phyloP scores from a whole-genome alignment of 2,797 vertebrate genomes.

The Xenops minutus region DNA sequence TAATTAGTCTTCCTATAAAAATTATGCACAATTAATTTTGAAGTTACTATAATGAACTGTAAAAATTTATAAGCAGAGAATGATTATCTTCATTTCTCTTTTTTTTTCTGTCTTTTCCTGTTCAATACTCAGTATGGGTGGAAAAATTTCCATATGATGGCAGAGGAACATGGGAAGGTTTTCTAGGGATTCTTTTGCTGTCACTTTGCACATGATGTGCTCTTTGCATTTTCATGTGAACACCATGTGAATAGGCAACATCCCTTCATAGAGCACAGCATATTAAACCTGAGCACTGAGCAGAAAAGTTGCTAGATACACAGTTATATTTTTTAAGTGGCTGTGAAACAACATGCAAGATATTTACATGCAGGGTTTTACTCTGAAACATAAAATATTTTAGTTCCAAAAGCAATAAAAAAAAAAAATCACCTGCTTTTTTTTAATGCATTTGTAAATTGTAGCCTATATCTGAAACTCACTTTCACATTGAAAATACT shows the following conservation, averaged over 20 bases:
- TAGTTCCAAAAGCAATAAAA: background rate
- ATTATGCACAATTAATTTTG: background rate
- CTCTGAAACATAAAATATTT: background rate
- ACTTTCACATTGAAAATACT: background rate
- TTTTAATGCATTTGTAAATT: background rate
- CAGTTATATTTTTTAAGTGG: background rate
- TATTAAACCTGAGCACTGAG: background rate
- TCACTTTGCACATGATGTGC: background rate
- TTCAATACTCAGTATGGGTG: background rate
- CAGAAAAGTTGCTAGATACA: background rate
- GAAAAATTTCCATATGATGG: background rate
- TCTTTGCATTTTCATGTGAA: background rate
- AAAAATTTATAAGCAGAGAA: background rate
- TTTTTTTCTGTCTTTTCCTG: background rate
- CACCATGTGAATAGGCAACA: background rate
- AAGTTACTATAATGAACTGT: background rate
- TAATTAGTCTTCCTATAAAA: constrained; percentile 63
- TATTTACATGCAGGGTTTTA: background rate
- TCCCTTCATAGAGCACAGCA: background rate
- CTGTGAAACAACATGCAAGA: background rate
- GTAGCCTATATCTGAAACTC: background rate
- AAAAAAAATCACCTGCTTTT: background rate
- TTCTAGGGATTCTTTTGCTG: background rate
- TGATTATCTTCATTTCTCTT: background rate
- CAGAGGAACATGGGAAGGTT: background rate